Evolutionary conservation across 1,140 invertebrate species (phyloP).

Genomic region (Drosophila arawakana): DNA sequence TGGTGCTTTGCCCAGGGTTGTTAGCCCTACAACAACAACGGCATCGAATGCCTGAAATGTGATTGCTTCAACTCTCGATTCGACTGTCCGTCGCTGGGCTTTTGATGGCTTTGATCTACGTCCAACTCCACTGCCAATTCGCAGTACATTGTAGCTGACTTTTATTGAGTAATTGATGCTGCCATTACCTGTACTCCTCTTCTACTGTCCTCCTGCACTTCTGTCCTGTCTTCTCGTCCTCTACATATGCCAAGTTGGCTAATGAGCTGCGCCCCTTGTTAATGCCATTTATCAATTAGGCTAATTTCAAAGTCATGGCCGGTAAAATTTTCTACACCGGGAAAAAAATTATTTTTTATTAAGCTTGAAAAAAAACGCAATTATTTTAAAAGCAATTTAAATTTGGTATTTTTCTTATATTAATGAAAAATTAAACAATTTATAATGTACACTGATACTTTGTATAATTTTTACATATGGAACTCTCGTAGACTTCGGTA

Average conservation of each 20-base stretch:
- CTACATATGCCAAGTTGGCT: slow-evolving; percentile 3
- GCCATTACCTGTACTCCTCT: slow-evolving; percentile 8
- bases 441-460: too few species aligned
- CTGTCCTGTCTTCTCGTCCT: not conserved
- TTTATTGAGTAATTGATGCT: slow-evolving; percentile 73
- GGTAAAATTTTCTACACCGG: too few species aligned
- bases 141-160: slow-evolving; percentile 40
- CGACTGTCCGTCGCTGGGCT: slow-evolving; percentile 6
- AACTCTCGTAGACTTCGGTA: too few species aligned
- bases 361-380: too few species aligned
- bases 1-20: slow-evolving; percentile 14
- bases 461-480: too few species aligned
- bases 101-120: slow-evolving; percentile 46
- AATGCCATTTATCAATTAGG: slow-evolving; percentile 37
- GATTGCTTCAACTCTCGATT: slow-evolving; percentile 31
- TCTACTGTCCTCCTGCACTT: too few species aligned
- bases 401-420: too few species aligned
- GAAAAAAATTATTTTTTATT: too few species aligned
- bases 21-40: slow-evolving; percentile 6
- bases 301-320: slow-evolving; percentile 51
- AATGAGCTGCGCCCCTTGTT: slow-evolving; percentile 12
- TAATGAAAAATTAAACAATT: too few species aligned
- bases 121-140: slow-evolving; percentile 23
- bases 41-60: slow-evolving; percentile 34
- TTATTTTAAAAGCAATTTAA: too few species aligned